phyloP scores from a whole-genome alignment of 2,888 invertebrate genomes.

The Fragum whitleyi region DNA sequence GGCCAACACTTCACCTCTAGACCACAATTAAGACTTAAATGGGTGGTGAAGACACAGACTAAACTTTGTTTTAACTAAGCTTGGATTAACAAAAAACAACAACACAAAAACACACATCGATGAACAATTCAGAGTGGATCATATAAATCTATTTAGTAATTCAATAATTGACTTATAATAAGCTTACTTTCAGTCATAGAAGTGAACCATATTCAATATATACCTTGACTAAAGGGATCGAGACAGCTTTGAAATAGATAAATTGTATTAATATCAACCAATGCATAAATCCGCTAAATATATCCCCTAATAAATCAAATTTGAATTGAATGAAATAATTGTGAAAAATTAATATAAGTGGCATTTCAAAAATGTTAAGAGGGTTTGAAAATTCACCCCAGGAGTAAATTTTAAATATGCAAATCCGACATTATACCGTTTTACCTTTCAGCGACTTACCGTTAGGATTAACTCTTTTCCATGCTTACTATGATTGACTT shows the following conservation, averaged over 20 bases:
- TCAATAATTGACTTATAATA: too few relatives aligned
- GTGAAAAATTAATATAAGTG: slow-evolving; percentile 19
- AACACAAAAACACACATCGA: too few relatives aligned
- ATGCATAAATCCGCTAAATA: slow-evolving; percentile 4
- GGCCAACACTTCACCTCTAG: too few relatives aligned
- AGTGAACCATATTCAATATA: background rate
- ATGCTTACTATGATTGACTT: too few relatives aligned
- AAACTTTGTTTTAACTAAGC: too few relatives aligned
- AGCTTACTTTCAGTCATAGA: too few relatives aligned
- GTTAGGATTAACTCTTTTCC: background rate
- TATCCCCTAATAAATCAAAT: slow-evolving; percentile 1
- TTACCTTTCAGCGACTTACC: background rate
- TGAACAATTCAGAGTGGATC: too few relatives aligned
- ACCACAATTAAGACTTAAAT: too few relatives aligned
- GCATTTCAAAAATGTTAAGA: slow-evolving; percentile 20
- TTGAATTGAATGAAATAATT: slow-evolving; percentile 6
- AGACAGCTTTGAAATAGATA: slow-evolving; percentile 1
- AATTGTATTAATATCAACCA: slow-evolving; percentile 4
- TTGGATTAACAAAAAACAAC: too few relatives aligned
- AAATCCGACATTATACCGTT: background rate
- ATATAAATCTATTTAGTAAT: too few relatives aligned
- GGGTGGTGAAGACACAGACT: too few relatives aligned
- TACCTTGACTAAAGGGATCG: slow-evolving; percentile 2
- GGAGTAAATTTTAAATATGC: slow-evolving; percentile 7
- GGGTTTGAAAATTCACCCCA: slow-evolving; percentile 1